These are phyloP conservation scores for Ectropis crepuscularia DNA, from an alignment of 2,888 invertebrate genomes.

Conservation along the genomic window DNA sequence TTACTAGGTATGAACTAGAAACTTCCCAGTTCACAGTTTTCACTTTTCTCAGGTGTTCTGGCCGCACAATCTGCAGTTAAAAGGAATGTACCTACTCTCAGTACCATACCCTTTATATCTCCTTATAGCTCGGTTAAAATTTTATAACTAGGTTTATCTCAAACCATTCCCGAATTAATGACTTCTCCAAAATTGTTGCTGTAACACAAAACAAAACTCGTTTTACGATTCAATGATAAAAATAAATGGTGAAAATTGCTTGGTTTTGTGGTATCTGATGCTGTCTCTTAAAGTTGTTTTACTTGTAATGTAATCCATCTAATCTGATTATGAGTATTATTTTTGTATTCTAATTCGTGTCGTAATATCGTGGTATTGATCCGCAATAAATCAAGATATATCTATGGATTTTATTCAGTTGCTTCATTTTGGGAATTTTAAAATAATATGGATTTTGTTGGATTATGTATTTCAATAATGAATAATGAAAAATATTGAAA, in stretches of 20 bases:
- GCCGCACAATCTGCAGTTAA: conserved; percentile 79
- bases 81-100: conserved; percentile 68
- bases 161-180: conserved; percentile 26
- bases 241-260: conserved; percentile 16
- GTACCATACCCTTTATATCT: conserved; percentile 53
- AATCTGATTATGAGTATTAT: too few relatives aligned
- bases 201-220: conserved; percentile 32
- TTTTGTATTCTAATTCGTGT: too few relatives aligned
- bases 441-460: too few relatives aligned
- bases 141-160: conserved; percentile 33
- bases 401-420: too few relatives aligned
- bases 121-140: conserved; percentile 51
- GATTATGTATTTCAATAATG: too few relatives aligned
- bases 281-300: not conserved
- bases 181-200: conserved; percentile 28
- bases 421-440: too few relatives aligned
- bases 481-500: too few relatives aligned
- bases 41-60: conserved; percentile 69
- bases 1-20: too few relatives aligned
- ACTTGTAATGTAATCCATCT: not conserved
- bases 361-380: too few relatives aligned
- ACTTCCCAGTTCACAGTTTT: conserved; percentile 42
- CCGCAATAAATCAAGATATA: too few relatives aligned
- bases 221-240: conserved; percentile 25
- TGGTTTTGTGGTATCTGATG: conserved; percentile 2